Evolutionary conservation across 2,797 vertebrate genomes (phyloP), one percentile per base, ranked within the genome.

Genomic region (Xiphophorus birchmanni): DNA sequence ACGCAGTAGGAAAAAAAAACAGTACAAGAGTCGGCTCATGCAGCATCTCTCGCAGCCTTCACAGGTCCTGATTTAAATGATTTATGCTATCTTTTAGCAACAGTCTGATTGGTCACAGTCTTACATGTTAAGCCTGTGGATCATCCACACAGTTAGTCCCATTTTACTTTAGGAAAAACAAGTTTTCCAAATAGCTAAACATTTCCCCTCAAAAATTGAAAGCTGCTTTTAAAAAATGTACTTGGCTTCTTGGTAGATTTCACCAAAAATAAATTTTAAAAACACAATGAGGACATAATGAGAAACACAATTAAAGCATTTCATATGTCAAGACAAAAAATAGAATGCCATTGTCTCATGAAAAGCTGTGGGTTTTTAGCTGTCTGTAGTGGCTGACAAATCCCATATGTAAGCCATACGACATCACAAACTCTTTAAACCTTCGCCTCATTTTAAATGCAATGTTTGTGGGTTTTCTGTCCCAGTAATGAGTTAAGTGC

Each of bases 361-460:
- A 86, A 94, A 90, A 88, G 77, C 84, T 81, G 87, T 85, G 87
- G 91, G 85, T 91, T 91, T 89, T 92, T 82, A 82, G 81, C 82
- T 86, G 83, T 84, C 74, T 88, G 92, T 15, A 87, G 88, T 75
- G 85, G 78, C 86, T 94, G 91, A 89, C 72, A 86, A 84, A 87
- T 92, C 80, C 82, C 88, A 91, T 92, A 89, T 94, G 94, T 94
- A 94, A 95, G 76, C 85, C 86, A 83, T 89, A 86, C 91, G 93
- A 93, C 91, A 90, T 92, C 84, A 93, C 85, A 93, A 92, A 94
- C 88, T 89, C 90, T 87, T 93, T 91, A 94, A 92, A 82, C 75
- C 84, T 85, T 84, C 84, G 91, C 88, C 87, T 86, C 79, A 82
- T 92, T 93, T 84, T 88, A 69, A 87, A 82, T 82, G 80, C 78